Base-by-base conservation (phyloP, 2,797 vertebrate genomes). In the Chelidonichthys spinosus region DNA sequence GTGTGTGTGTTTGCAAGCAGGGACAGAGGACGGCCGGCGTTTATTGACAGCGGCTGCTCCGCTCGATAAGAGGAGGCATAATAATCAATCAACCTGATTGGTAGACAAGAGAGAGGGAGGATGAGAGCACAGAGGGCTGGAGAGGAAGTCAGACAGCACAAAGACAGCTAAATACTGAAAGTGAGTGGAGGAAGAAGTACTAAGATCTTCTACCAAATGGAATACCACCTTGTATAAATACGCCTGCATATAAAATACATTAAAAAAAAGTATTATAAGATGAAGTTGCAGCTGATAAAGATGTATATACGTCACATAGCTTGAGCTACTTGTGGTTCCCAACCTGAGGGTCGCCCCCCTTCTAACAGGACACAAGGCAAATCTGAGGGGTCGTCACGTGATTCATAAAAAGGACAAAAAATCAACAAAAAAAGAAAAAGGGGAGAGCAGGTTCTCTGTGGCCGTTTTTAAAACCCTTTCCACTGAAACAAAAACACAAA, bases 61-160 rank as follows among this genome's bases (percentile, higher is more conserved):
- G 42, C 76, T 87, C 59, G 79, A 90, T 90, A 88, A 86, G 85
- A 84, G 11, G 50, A 81, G 76, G 72, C 81, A 72, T 82, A 80
- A 85, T 25, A 89, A 92, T 92, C 89, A 83, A 90, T 92, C 89
- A 81, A 58, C 61, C 58, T 81, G 85, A 89, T 83, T 84, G 79
- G 69, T 70, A 49, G 81, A 78, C 55, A 37, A 69, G 40, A 69
- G 39, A n/a, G 54, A 67, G 49, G 52, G 36, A 58, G 39, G 61
- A 53, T 32, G 25, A 42, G 72, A 15, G 25, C 15, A 53, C 44
- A 55, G 68, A 55, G 47, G 58, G 62, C 18, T 40, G n/a, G 18
- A 69, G 64, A 47, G 60, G 65, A 70, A 55, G 32, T 53, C n/a
- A 2, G 17, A 15, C 39, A 14, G 69, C 65, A 63, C 60, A 58